Conservation (phyloP, 2,113 vertebrate species). For the Passer montanus region DNA sequence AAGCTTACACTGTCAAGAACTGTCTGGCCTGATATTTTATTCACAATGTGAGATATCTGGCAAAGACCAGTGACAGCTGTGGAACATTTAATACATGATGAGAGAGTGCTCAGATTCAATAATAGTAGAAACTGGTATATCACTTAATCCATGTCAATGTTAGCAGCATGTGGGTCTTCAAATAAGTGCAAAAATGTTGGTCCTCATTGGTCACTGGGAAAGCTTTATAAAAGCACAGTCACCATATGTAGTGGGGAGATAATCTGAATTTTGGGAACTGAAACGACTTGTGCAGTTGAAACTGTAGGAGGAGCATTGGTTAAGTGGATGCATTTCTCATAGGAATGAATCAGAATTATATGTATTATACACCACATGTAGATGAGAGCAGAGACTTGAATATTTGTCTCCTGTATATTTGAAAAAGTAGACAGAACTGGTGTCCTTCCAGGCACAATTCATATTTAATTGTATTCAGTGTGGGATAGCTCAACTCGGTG, state of each 20-base stretch:
- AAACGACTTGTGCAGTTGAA: background rate
- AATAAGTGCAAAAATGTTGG: background rate
- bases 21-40: background rate
- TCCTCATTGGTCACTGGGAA: background rate
- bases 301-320: background rate
- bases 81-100: background rate
- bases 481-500: background rate
- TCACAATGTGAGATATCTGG: background rate
- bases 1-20: background rate
- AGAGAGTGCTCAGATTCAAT: background rate
- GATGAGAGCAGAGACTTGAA: background rate
- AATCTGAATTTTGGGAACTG: background rate
- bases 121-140: background rate
- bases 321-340: background rate
- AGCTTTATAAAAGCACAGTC: background rate
- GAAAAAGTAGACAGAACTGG: background rate
- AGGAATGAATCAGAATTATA: background rate
- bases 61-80: background rate
- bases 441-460: background rate
- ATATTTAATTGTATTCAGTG: background rate
- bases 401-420: background rate
- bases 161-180: background rate
- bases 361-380: background rate
- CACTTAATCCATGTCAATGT: background rate
- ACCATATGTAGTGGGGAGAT: accelerated